These are phyloP conservation scores for Elegia similella DNA, from an alignment of 2,888 invertebrate species.

Conservation along the genomic window DNA sequence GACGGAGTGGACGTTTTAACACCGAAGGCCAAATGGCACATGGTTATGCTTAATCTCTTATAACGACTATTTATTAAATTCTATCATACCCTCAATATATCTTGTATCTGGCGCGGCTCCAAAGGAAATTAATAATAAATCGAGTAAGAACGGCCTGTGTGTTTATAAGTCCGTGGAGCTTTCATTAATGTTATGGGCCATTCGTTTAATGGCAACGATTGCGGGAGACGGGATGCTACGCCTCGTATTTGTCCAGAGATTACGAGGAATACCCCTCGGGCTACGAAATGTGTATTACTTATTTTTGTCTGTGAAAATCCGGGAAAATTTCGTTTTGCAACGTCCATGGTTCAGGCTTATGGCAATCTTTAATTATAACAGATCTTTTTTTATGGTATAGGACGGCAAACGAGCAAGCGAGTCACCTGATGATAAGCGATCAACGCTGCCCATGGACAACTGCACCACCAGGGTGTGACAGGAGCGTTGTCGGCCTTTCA, in stretches of 20 bases:
- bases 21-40: no score
- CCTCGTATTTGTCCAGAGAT: slow-evolving; percentile 27
- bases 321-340: background rate
- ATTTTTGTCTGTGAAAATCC: background rate
- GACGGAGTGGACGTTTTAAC: no score
- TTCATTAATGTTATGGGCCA: slow-evolving; percentile 30
- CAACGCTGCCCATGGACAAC: no score
- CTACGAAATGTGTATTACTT: background rate
- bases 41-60: background rate
- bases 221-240: slow-evolving; percentile 19
- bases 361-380: no score
- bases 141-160: slow-evolving; percentile 27
- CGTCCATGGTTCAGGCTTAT: no score
- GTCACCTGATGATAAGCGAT: no score
- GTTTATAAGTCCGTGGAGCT: slow-evolving; percentile 28
- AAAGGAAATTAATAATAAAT: slow-evolving; percentile 33
- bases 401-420: no score
- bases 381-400: no score
- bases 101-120: slow-evolving; percentile 29
- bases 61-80: background rate
- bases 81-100: slow-evolving; percentile 17
- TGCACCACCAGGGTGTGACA: no score
- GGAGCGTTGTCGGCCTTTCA: no score
- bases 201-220: slow-evolving; percentile 31
- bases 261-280: background rate